These are phyloP conservation scores for Aphaenogaster floridana DNA, from an alignment of 1,140 invertebrate genomes.

Conservation along the genomic window DNA sequence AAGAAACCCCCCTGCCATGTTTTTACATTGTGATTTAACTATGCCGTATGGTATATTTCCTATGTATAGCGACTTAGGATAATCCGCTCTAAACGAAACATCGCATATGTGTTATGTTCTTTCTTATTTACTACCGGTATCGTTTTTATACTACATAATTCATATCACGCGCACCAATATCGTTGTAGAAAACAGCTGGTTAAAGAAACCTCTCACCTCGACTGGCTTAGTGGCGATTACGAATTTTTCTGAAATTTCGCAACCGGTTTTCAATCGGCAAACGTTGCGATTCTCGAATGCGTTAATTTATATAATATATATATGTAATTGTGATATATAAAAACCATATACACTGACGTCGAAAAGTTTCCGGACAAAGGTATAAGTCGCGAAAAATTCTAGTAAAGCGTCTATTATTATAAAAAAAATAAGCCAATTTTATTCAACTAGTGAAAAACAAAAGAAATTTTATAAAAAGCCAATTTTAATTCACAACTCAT, in stretches of 20 bases:
- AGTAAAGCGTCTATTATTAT: too few species aligned
- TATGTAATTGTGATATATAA: too few species aligned
- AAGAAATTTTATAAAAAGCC: too few species aligned
- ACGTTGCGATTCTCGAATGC: not conserved
- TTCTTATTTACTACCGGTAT: slow-evolving; percentile 11
- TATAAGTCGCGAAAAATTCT: too few species aligned
- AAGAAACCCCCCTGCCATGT: not conserved
- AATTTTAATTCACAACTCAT: too few species aligned
- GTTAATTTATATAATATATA: not conserved
- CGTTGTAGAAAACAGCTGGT: slow-evolving; percentile 16
- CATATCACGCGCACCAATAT: not conserved
- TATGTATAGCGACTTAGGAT: not conserved
- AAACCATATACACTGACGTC: too few species aligned
- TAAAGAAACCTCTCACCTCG: slow-evolving; percentile 15
- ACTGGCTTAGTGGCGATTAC: not conserved
- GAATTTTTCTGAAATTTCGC: slow-evolving; percentile 11
- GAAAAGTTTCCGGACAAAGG: too few species aligned
- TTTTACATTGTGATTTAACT: not conserved
- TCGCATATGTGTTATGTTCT: not conserved
- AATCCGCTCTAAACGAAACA: not conserved
- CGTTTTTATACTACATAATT: slow-evolving; percentile 15
- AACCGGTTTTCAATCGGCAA: not conserved
- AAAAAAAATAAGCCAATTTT: too few species aligned
- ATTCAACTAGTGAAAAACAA: too few species aligned
- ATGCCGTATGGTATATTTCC: not conserved